A percentile compares a stretch with the other conserved stretches of the same genome.
Evolutionary conservation across 2,113 vertebrate species (phyloP).

Genomic region (Chauna torquata): DNA sequence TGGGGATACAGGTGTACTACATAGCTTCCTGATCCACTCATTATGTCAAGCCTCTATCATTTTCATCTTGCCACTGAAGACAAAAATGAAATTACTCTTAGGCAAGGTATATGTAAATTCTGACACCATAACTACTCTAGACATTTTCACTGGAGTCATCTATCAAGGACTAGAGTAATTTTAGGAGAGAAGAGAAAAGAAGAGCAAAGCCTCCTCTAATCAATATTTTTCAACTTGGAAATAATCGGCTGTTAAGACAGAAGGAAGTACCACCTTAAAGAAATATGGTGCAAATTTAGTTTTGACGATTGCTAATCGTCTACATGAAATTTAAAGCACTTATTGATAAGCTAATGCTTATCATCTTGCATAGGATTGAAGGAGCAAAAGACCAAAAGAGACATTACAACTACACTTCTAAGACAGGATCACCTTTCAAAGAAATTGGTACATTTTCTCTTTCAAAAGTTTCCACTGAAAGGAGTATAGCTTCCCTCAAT

Average conservation of each 20-base stretch:
- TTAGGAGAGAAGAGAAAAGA: not conserved
- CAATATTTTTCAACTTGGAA: not conserved
- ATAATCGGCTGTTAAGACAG: not conserved
- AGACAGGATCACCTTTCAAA: not conserved
- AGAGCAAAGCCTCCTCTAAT: not conserved
- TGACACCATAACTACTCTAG: not conserved
- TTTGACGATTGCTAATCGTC: not conserved
- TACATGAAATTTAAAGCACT: not conserved
- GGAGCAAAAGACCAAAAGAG: not conserved
- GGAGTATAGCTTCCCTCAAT: not conserved
- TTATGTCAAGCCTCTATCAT: not conserved
- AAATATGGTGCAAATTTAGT: not conserved
- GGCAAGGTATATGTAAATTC: not conserved
- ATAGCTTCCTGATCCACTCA: not conserved
- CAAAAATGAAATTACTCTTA: slow-evolving; percentile 1
- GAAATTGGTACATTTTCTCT: not conserved
- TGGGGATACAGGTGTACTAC: not conserved
- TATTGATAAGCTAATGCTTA: not conserved
- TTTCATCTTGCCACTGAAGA: not conserved
- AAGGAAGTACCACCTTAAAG: not conserved
- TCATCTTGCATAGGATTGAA: not conserved
- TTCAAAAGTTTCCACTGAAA: not conserved
- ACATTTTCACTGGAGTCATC: not conserved
- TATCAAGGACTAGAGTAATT: not conserved
- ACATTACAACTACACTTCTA: not conserved